phyloP scores from a whole-genome alignment of 2,888 invertebrate species.

The Eutolmus rufibarbis region DNA sequence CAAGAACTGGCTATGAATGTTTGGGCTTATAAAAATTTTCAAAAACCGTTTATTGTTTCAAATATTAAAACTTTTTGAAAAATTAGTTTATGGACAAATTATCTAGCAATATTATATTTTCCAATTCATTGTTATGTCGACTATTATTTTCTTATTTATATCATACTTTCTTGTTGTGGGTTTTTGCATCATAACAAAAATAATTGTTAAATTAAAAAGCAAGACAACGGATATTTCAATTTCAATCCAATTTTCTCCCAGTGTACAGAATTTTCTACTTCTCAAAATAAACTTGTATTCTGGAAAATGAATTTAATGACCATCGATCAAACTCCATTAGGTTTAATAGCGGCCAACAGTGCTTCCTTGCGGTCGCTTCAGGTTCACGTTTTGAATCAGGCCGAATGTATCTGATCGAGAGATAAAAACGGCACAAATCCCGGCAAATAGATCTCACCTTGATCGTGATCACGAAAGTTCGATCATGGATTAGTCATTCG shows the following conservation, averaged over 20 bases:
- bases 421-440: background rate
- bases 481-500: background rate
- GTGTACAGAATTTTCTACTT: background rate
- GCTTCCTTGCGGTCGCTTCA: background rate
- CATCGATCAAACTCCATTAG: background rate
- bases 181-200: too few species aligned
- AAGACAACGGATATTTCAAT: background rate
- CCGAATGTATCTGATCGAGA: background rate
- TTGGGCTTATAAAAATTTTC: too few species aligned
- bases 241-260: background rate
- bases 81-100: too few species aligned
- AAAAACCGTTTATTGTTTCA: too few species aligned
- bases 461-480: constrained; percentile 25
- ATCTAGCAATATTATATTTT: too few species aligned
- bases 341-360: background rate
- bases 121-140: too few species aligned
- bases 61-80: too few species aligned
- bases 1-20: too few species aligned
- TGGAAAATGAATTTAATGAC: background rate
- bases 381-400: background rate
- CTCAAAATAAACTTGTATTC: background rate
- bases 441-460: background rate
- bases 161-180: too few species aligned
- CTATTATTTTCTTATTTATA: too few species aligned
- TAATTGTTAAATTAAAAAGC: background rate